A percentile compares a stretch with the other conserved stretches of the same genome.
phyloP scores from a whole-genome alignment of 2,797 vertebrate genomes.

The Galaxias olidus region DNA sequence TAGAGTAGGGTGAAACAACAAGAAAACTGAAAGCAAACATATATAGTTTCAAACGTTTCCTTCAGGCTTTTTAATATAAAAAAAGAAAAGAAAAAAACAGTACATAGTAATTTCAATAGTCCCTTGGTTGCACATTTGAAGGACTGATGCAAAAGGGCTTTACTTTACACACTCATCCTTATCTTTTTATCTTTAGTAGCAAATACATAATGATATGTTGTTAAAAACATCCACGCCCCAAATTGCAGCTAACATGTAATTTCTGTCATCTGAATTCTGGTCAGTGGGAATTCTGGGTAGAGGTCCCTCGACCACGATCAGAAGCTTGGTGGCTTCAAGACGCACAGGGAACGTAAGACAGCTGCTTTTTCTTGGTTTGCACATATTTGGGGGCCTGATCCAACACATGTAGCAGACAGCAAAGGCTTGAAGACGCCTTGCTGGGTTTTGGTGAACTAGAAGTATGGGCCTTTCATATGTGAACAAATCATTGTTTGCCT shows the following conservation, averaged over 20 bases:
- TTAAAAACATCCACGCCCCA: conserved; percentile 63
- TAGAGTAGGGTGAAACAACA: conserved; percentile 36
- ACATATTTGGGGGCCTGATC: conserved; percentile 55
- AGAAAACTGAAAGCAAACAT: not conserved
- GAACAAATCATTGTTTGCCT: not conserved
- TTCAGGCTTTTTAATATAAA: conserved; percentile 20
- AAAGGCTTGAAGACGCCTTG: conserved; percentile 43
- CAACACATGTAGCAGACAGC: conserved; percentile 55
- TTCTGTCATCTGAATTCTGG: conserved; percentile 65
- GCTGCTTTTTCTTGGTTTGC: conserved; percentile 38
- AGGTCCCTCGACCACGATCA: conserved; percentile 44
- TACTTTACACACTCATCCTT: conserved; percentile 33
- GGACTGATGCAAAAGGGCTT: conserved; percentile 18
- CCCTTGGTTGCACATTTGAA: conserved; percentile 21
- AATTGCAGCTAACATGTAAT: conserved; percentile 62
- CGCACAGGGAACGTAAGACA: conserved; percentile 43
- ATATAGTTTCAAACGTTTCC: not conserved
- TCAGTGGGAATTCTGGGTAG: conserved; percentile 43
- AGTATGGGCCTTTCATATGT: conserved; percentile 7
- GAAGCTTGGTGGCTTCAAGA: conserved; percentile 39
- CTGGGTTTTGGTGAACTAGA: conserved; percentile 25
- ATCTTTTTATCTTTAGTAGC: conserved; percentile 41
- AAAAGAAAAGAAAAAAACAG: conserved; percentile 7
- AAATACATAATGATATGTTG: conserved; percentile 62
- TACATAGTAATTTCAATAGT: too few species aligned